phyloP scores from a whole-genome alignment of 2,797 vertebrate genomes.

The Cottoperca gobio region DNA sequence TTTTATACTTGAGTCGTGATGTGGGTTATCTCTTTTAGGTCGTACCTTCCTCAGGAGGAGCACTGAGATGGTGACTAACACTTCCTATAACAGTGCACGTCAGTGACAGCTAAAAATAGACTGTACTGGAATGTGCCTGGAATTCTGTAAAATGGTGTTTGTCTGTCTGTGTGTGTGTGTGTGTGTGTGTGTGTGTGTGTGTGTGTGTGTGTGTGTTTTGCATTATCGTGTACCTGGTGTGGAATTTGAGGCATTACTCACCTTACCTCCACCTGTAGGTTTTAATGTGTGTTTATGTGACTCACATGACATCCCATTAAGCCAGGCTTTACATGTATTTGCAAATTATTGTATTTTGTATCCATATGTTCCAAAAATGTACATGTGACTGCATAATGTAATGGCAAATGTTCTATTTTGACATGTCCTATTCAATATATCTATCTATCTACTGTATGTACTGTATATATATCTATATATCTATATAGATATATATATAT shows the following conservation, averaged over 20 bases:
- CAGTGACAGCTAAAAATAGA: conserved; percentile 72
- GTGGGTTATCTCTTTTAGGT: conserved; percentile 14
- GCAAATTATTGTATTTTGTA: neutral
- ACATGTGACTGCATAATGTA: neutral
- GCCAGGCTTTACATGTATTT: neutral
- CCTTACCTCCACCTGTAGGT: neutral
- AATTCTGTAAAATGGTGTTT: conserved; percentile 30
- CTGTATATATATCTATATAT: conserved; percentile 22
- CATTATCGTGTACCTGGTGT: conserved; percentile 8
- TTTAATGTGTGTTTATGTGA: neutral
- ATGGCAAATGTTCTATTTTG: neutral
- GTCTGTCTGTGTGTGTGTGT: neutral
- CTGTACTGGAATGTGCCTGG: conserved; percentile 53
- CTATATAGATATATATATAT: conserved; percentile 18
- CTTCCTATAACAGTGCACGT: conserved; percentile 55
- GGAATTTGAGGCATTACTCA: conserved; percentile 7
- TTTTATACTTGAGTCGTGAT: conserved; percentile 10
- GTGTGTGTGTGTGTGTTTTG: neutral
- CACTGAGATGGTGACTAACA: conserved; percentile 56
- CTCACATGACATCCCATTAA: neutral
- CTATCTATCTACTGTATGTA: conserved; percentile 33
- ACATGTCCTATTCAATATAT: conserved; percentile 31
- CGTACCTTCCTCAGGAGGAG: conserved; percentile 20
- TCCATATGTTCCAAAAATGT: neutral
- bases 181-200: neutral